Evolutionary conservation across 2,888 invertebrate genomes (phyloP), one percentile per base, ranked within the genome.

Genomic region (Mythimna albipuncta): DNA sequence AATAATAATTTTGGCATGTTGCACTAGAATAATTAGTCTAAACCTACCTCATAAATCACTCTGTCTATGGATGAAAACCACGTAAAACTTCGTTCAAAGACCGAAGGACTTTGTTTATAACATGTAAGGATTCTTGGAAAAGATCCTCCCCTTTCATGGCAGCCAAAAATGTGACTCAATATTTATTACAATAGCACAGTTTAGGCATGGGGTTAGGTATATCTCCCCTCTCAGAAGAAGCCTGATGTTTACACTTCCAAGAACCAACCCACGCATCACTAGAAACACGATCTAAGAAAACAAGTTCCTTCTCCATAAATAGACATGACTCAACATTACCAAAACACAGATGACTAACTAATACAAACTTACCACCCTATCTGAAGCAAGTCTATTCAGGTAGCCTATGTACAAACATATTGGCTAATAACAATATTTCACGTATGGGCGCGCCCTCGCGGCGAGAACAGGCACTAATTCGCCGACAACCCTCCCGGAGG

Each of bases 341-440:
- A 0, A 32, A 61, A 70, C 44, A 66, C 44, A 61, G 64, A 76
- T 76, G 68, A 68, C 57, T 78, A 13, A 68, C 57, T n/a, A 57
- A 65, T 54, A 21, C 32, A 32, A 61, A 26, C 54, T 26, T 35
- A 38, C 54, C 64, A 32, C 65, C 64, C 61, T 57, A 32, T 19
- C 67, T n/a, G n/a, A 7, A 54, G 16, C 9, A 38, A 41, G 68
- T 68, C 55, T 64, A 77, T 72, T 65, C 58, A 81, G 79, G 69
- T 67, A 57, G 59, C 61, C 71, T 81, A 62, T 19, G 71, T 2
- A 44, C 70, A 50, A 77, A 77, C 72, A 77, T 77, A 82, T 78
- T 72, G 75, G 68, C 77, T 82, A 86, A 82, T 86, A 85, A 84
- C 75, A 75, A 86, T 84, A 86, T 84, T 79, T 84, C 67, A 79